These are phyloP conservation scores for Cotesia glomerata DNA, from an alignment of 1,140 invertebrate genomes.

Conservation along the genomic window DNA sequence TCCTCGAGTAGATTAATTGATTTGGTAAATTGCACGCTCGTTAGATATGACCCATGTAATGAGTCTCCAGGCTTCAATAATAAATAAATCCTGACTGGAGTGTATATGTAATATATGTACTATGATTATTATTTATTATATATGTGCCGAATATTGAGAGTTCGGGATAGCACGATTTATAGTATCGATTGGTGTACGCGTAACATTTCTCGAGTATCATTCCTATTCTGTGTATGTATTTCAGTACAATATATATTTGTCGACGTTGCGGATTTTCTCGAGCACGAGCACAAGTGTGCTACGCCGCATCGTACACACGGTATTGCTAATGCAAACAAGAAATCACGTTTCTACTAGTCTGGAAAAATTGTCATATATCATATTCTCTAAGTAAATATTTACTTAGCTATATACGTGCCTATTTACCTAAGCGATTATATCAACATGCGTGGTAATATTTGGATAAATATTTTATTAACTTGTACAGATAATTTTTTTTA, in stretches of 20 bases:
- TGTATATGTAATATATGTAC: neutral
- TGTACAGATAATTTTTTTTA: too few relatives aligned
- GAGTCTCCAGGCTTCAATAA: neutral
- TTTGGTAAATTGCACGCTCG: constrained; percentile 3
- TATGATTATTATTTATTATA: neutral
- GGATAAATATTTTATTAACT: too few relatives aligned
- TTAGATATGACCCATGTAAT: neutral
- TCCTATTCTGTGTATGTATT: constrained; percentile 4
- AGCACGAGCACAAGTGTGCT: neutral
- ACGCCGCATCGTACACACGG: constrained; percentile 9
- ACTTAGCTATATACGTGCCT: too few relatives aligned
- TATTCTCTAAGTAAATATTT: too few relatives aligned
- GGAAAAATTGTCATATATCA: neutral
- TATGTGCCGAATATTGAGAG: constrained; percentile 13
- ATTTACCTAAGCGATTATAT: too few relatives aligned
- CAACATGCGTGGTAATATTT: too few relatives aligned
- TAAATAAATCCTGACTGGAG: constrained; percentile 1
- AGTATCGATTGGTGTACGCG: constrained; percentile 12
- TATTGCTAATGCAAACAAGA: constrained; percentile 13
- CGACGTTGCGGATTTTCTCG: constrained; percentile 20
- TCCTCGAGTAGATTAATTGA: neutral
- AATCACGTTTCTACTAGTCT: neutral
- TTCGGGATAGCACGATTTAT: constrained; percentile 14
- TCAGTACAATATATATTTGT: constrained; percentile 10
- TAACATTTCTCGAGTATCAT: constrained; percentile 3